Evolutionary conservation across 2,888 invertebrate genomes (phyloP).

Genomic region (Drosophila setosimentum): DNA sequence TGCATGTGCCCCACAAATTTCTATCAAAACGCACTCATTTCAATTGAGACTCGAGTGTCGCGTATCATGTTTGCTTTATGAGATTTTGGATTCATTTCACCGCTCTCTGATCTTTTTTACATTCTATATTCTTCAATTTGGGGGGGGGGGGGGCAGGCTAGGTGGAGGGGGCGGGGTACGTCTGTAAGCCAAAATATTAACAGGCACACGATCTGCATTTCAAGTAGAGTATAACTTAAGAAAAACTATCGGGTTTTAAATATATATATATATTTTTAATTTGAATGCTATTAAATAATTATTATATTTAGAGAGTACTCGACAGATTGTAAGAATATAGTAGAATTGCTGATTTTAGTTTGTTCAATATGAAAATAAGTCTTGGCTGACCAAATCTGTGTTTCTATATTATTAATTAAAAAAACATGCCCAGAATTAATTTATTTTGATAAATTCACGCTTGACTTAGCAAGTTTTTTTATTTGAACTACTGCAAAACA

Average conservation of each 20-base stretch:
- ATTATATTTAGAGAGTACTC: neutral
- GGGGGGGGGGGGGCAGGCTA: accelerated
- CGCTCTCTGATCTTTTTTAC: neutral
- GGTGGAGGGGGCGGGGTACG: neutral
- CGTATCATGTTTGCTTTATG: slow-evolving; percentile 76
- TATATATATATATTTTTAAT: neutral
- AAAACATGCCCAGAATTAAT: too few relatives aligned
- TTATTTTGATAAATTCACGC: neutral
- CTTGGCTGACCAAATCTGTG: neutral
- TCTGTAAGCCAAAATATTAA: neutral
- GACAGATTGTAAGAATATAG: accelerated
- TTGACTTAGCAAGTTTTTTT: neutral
- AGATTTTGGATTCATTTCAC: slow-evolving; percentile 8
- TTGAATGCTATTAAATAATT: neutral
- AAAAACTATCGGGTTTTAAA: neutral
- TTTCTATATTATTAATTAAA: too few relatives aligned
- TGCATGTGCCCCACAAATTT: slow-evolving; percentile 55
- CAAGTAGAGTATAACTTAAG: neutral
- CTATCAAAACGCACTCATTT: slow-evolving; percentile 76
- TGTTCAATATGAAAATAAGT: neutral
- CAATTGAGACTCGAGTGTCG: slow-evolving; percentile 57
- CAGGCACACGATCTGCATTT: neutral
- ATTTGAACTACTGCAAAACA: neutral
- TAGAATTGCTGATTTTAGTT: neutral
- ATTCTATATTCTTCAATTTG: neutral